Base-by-base conservation (phyloP, 2,888 invertebrate species). In the Eilema griseolum region DNA sequence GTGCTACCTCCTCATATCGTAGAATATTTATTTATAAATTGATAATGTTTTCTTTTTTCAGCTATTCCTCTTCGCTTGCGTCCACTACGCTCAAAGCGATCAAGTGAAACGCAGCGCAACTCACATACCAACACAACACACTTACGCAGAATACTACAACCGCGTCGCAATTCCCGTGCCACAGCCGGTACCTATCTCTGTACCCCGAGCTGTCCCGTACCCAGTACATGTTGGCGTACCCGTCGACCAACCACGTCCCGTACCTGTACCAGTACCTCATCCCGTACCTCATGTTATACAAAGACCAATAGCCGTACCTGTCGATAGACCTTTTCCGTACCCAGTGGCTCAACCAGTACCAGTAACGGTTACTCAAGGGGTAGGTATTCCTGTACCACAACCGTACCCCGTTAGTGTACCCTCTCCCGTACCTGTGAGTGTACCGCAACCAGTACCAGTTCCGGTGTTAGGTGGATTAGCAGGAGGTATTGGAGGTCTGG, bases 321-420 rank as follows among this genome's bases (percentile, higher is more conserved):
- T 96, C 0, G 95, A 96, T 63, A 91, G 96, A 72, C 96, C 96
- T 1, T 95, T 95, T 70, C 95, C 96, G 4, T 96, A 96, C 37
- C 94, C 95, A 0, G 92, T 96, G 0, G 92, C 96, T 16, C 96
- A 96, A 68, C 96, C 96, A 0, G 93, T 95, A 2, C 95, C 96
- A 0, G 94, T 96, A 0, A 90, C 93, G 2, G 86, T 96, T 0
- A 95, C 95, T 0, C 96, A 96, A 80, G 94, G 94, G 0, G 92
- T 96, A 0, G 93, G 94, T 1, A 94, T 96, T 56, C 96, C 96
- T 1, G 95, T 96, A 0, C 95, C 96, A 0, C 95, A 95, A 70
- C 96, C 96, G 14, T 95, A 96, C 60, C 89, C 91, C 2, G 95
- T 94, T 69, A 90, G 86, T 63, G 92, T 92, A 33, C 93, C 92